Conservation (phyloP, 2,113 vertebrate species). For the Perca fluviatilis region DNA sequence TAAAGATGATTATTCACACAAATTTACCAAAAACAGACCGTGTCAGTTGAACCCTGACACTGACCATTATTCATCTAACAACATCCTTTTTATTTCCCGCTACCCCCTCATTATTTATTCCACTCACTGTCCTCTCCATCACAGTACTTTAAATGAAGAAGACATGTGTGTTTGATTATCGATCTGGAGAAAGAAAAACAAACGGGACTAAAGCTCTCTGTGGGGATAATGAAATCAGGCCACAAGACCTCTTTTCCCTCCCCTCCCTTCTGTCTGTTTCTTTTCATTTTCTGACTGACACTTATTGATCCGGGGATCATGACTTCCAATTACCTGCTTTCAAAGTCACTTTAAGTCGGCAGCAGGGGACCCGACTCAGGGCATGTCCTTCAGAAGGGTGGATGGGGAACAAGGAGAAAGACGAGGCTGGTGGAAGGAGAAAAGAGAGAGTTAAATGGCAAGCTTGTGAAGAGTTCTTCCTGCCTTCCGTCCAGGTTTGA, state of each 20-base stretch:
- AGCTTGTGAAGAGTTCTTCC: slow-evolving; percentile 42
- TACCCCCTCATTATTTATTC: background rate
- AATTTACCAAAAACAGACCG: background rate
- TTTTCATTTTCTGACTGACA: slow-evolving; percentile 73
- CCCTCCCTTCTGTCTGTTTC: slow-evolving; percentile 24
- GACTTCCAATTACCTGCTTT: slow-evolving; percentile 82
- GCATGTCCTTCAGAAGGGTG: slow-evolving; percentile 57
- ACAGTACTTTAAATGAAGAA: slow-evolving; percentile 28
- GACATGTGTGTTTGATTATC: slow-evolving; percentile 51
- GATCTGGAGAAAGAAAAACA: slow-evolving; percentile 49
- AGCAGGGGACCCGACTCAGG: slow-evolving; percentile 54
- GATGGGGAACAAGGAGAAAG: slow-evolving; percentile 19
- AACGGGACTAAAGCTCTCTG: slow-evolving; percentile 35
- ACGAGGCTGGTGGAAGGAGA: background rate
- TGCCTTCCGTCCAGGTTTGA: slow-evolving; percentile 43
- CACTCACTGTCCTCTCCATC: slow-evolving; percentile 9
- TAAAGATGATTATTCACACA: background rate
- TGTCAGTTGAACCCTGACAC: background rate
- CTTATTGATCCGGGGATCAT: slow-evolving; percentile 82
- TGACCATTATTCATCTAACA: background rate
- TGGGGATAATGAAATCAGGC: slow-evolving; percentile 59
- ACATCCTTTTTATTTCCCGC: background rate
- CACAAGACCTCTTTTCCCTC: slow-evolving; percentile 3
- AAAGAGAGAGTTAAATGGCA: slow-evolving; percentile 40
- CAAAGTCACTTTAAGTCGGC: slow-evolving; percentile 79